phyloP scores from a whole-genome alignment of 92 coral and sea anemone species.

The Epizoanthus fatuus region DNA sequence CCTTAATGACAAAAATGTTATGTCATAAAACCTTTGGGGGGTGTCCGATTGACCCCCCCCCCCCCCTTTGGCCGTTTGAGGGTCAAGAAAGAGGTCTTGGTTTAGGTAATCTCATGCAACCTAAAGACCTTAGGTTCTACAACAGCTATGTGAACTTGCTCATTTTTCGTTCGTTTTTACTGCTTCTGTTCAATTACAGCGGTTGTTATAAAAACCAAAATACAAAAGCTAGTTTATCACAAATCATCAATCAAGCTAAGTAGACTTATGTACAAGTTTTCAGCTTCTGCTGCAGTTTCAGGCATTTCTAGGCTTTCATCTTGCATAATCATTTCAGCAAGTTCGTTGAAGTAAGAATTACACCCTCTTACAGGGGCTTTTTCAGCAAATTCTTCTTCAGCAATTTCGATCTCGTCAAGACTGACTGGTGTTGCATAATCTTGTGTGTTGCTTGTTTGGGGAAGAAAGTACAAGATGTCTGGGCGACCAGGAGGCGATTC shows the following conservation, averaged over 20 bases:
- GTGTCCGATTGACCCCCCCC: too few species aligned
- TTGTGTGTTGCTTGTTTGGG: slow-evolving; percentile 18
- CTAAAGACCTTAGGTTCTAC: too few species aligned
- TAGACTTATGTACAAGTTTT: slow-evolving; percentile 27
- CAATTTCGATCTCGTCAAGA: slow-evolving; percentile 19
- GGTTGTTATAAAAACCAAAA: not conserved
- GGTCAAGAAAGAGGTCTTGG: too few species aligned
- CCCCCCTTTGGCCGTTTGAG: too few species aligned
- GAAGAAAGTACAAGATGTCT: slow-evolving; percentile 30
- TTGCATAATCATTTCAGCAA: slow-evolving; percentile 26
- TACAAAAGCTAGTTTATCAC: slow-evolving; percentile 7
- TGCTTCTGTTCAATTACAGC: not conserved
- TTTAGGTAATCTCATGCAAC: too few species aligned
- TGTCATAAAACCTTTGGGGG: too few species aligned
- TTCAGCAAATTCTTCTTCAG: not conserved
- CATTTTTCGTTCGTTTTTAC: not conserved
- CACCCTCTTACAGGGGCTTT: slow-evolving; percentile 19
- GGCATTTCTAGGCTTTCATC: slow-evolving; percentile 32
- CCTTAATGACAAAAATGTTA: too few species aligned
- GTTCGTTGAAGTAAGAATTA: slow-evolving; percentile 15
- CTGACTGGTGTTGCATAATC: slow-evolving; percentile 27
- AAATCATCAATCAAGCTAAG: slow-evolving; percentile 20
- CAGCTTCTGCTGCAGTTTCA: slow-evolving; percentile 36
- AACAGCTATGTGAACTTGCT: too few species aligned
- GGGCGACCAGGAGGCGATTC: slow-evolving; percentile 45